Percentiles rank a stretch among this genome's conserved stretches.
Evolutionary conservation across 1,140 invertebrate genomes (phyloP).

Genomic region (Ceratina japonica): DNA sequence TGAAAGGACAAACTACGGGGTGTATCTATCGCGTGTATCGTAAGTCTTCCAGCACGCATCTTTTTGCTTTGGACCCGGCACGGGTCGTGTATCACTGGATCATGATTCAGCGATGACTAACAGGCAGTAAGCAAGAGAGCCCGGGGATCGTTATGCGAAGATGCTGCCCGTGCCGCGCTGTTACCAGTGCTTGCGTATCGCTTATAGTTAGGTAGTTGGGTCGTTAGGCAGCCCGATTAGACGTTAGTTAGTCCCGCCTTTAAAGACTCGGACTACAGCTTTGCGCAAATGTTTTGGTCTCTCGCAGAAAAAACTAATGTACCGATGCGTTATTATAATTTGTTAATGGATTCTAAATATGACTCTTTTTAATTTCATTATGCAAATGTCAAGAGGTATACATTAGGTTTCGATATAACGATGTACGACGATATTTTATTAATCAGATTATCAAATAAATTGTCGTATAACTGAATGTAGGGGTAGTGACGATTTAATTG

Average conservation of each 20-base stretch:
- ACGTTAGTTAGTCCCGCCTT: slow-evolving; percentile 59
- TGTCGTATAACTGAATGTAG: no score
- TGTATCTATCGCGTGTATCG: slow-evolving; percentile 44
- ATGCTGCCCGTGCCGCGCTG: slow-evolving; percentile 21
- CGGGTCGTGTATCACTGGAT: slow-evolving; percentile 59
- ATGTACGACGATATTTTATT: no score
- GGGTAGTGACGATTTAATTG: no score
- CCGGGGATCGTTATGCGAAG: slow-evolving; percentile 59
- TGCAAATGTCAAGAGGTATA: no score
- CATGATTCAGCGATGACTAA: slow-evolving; percentile 69
- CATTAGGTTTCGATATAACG: no score
- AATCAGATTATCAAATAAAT: no score
- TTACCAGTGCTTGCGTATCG: slow-evolving; percentile 40
- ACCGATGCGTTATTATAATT: no score
- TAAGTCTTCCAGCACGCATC: slow-evolving; percentile 31
- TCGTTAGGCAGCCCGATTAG: slow-evolving; percentile 63
- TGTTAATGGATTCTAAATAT: no score
- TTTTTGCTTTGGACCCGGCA: slow-evolving; percentile 4
- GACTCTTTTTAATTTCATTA: no score
- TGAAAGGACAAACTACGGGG: slow-evolving; percentile 33
- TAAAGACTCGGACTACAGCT: slow-evolving; percentile 18
- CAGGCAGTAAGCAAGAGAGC: slow-evolving; percentile 14
- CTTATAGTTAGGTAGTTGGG: slow-evolving; percentile 56
- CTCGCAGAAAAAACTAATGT: no score
- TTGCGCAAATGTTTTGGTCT: no score